A percentile compares a stretch with the other conserved stretches of the same genome.
phyloP scores from a whole-genome alignment of 2,113 vertebrate genomes.

The Spheniscus mendiculus region DNA sequence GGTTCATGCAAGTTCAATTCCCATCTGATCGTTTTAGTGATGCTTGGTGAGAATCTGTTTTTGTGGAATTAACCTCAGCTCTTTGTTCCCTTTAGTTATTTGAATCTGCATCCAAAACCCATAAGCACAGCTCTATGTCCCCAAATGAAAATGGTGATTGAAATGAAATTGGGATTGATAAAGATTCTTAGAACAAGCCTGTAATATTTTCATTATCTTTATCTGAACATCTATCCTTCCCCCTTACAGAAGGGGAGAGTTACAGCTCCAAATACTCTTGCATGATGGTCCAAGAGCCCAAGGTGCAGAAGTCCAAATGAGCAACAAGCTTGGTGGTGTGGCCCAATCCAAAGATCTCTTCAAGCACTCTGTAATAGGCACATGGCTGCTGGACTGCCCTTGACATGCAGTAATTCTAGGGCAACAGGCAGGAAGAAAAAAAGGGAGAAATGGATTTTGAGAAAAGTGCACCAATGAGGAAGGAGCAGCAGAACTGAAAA shows the following conservation, averaged over 20 bases:
- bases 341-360: not conserved
- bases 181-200: not conserved
- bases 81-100: constrained; percentile 2
- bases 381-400: not conserved
- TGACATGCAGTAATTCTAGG: not conserved
- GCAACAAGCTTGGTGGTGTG: not conserved
- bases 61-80: constrained; percentile 7
- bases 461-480: not conserved
- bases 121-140: not conserved
- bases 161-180: not conserved
- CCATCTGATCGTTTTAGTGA: constrained; percentile 35
- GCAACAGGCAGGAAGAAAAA: not conserved
- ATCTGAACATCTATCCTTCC: not conserved
- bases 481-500: not conserved
- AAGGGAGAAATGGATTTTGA: not conserved
- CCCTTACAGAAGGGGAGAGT: not conserved
- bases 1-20: constrained; percentile 38
- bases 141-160: not conserved
- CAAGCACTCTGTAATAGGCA: not conserved
- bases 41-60: constrained; percentile 15
- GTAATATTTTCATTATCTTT: not conserved
- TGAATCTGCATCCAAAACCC: not conserved
- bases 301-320: not conserved
- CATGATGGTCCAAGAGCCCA: not conserved
- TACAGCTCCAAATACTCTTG: not conserved